Base-by-base conservation (phyloP, 1,140 invertebrate genomes). In the Lasioglossum albipes region DNA sequence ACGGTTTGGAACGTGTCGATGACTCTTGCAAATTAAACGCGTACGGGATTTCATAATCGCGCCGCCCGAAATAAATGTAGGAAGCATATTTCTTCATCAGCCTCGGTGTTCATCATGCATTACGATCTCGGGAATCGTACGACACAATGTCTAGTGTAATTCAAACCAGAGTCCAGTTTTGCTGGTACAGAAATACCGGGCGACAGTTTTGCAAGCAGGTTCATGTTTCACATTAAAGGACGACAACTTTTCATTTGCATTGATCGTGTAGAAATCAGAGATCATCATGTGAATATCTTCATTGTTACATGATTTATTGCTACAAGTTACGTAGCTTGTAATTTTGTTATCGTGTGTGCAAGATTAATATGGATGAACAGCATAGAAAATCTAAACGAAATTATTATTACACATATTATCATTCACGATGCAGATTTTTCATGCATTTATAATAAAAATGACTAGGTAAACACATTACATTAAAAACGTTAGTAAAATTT, bases 111-210 rank as follows among this genome's bases (percentile, higher is more conserved):
- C 54, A 75, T 57, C 52, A 49, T 80, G 66, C 65, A 66, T 79
- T 74, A 74, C 70, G 59, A 79, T 79, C 70, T 54, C 41, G 36
- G 59, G 66, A 79, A 75, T 83, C 76, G 31, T 66, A 74, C 70
- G 52, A 76, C 84, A 77, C 54, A 77, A 82, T 79, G 71, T 83
- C 70, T 82, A 52, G 57, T 80, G 81, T 85, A 83, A 85, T 83
- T 83, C 49, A 75, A 83, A 22, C 70, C 61, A 52, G 18, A 66
- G 77, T 42, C 65, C 65, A 74, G 73, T 77, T 85, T 74, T 78
- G 81, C 84, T 79, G 62, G 67, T 64, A 76, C 67, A 82, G 72
- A 80, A 85, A 85, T 85, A 72, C 76, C 76, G 52, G 31, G 67
- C 36, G 62, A 72, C 54, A 79, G 68, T 85, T 83, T 85, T 83